Evolutionary conservation across 2,888 invertebrate genomes (phyloP).

Genomic region (Auanema freiburgensis): DNA sequence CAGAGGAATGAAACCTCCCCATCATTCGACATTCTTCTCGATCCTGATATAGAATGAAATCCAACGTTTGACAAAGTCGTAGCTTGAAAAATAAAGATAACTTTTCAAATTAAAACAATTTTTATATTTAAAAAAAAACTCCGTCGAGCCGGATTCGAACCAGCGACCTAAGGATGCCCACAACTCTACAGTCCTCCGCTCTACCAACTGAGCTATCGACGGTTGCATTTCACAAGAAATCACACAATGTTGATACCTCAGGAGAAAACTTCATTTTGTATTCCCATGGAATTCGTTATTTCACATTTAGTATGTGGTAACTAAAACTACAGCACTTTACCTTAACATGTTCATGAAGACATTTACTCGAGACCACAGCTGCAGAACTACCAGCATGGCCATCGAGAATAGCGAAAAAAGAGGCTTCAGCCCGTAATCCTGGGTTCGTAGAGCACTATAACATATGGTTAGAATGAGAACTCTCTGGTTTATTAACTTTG

Average conservation of each 20-base stretch:
- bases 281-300: too few relatives aligned
- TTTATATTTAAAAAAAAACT: slow-evolving; percentile 11
- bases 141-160: slow-evolving; percentile 30
- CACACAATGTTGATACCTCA: background rate
- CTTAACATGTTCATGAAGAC: slow-evolving; percentile 79
- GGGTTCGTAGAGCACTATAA: too few relatives aligned
- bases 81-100: background rate
- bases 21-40: slow-evolving; percentile 13
- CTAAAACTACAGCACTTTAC: slow-evolving; percentile 69
- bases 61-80: slow-evolving; percentile 6
- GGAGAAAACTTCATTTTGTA: background rate
- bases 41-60: background rate
- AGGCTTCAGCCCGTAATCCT: slow-evolving; percentile 47
- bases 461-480: too few relatives aligned
- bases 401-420: slow-evolving; percentile 81
- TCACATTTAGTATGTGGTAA: too few relatives aligned
- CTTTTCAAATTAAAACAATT: background rate
- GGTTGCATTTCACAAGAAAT: background rate
- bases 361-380: slow-evolving; percentile 77
- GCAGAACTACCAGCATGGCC: slow-evolving; percentile 83
- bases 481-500: too few relatives aligned
- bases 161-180: slow-evolving; percentile 28
- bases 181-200: slow-evolving; percentile 38
- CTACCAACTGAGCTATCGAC: slow-evolving; percentile 39
- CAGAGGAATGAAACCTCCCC: too few relatives aligned